Evolutionary conservation across 1,140 invertebrate genomes (phyloP).

Genomic region (Drepana arcuata): DNA sequence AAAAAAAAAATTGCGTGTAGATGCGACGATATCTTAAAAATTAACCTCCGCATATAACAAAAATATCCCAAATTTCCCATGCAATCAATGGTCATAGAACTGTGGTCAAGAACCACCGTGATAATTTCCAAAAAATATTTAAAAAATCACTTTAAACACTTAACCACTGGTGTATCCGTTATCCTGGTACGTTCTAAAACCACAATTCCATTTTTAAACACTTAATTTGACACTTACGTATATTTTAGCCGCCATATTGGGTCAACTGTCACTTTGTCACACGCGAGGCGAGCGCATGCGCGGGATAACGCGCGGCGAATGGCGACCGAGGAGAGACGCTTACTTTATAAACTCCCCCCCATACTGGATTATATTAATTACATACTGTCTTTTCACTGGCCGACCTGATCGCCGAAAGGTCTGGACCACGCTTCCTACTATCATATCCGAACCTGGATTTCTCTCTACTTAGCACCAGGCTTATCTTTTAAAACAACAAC

Average conservation of each 20-base stretch:
- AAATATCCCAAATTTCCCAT: not conserved
- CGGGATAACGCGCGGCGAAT: constrained; percentile 1
- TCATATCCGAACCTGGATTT: no score
- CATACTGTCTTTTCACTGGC: not conserved
- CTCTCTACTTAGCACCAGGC: no score
- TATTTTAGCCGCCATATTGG: constrained; percentile 1
- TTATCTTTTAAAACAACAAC: no score
- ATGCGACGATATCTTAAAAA: no score
- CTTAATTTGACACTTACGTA: not conserved
- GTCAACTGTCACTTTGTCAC: not conserved
- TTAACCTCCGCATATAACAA: no score
- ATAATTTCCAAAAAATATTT: not conserved
- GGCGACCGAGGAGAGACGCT: not conserved
- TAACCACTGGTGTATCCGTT: not conserved
- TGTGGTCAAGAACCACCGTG: not conserved
- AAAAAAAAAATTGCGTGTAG: no score
- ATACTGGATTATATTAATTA: not conserved
- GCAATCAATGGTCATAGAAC: not conserved
- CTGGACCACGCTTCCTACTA: no score
- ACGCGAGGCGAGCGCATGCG: not conserved
- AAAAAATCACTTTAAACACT: not conserved
- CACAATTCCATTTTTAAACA: not conserved
- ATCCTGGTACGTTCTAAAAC: not conserved
- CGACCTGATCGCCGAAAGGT: no score
- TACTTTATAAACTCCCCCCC: not conserved